A percentile compares a stretch with the other conserved stretches of the same genome.
Evolutionary conservation across 2,797 vertebrate species (phyloP).

Genomic region (Pangasius sanitwongsei): DNA sequence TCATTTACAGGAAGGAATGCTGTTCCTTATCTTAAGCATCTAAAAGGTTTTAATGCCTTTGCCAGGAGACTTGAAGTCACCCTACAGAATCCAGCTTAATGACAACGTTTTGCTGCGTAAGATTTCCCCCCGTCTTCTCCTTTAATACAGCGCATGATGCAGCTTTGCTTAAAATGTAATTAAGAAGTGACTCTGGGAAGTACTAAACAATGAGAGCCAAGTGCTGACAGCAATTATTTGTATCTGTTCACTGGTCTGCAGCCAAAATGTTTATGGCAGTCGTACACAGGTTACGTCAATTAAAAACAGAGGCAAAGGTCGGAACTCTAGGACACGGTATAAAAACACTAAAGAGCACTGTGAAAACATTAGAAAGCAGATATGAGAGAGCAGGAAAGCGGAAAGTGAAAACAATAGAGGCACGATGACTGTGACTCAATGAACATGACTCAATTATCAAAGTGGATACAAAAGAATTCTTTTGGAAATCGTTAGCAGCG

Average conservation of each 20-base stretch:
- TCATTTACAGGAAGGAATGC: not conserved
- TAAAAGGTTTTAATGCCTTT: not conserved
- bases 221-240: not conserved
- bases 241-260: not conserved
- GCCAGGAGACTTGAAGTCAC: not conserved
- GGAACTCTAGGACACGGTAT: too few relatives aligned
- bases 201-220: not conserved
- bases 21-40: not conserved
- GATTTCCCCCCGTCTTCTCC: not conserved
- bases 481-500: not conserved
- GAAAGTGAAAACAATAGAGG: not conserved
- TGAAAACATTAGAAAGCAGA: not conserved
- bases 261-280: not conserved
- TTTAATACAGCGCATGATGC: not conserved
- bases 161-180: not conserved
- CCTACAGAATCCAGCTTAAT: not conserved
- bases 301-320: not conserved
- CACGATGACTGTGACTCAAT: not conserved
- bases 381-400: not conserved
- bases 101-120: not conserved
- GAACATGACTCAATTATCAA: not conserved
- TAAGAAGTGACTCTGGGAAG: not conserved
- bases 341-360: too few relatives aligned
- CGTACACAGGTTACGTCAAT: fast-evolving
- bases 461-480: not conserved